These are phyloP conservation scores for Aegotheles bennettii DNA, from an alignment of 2,113 vertebrate genomes.

Conservation along the genomic window DNA sequence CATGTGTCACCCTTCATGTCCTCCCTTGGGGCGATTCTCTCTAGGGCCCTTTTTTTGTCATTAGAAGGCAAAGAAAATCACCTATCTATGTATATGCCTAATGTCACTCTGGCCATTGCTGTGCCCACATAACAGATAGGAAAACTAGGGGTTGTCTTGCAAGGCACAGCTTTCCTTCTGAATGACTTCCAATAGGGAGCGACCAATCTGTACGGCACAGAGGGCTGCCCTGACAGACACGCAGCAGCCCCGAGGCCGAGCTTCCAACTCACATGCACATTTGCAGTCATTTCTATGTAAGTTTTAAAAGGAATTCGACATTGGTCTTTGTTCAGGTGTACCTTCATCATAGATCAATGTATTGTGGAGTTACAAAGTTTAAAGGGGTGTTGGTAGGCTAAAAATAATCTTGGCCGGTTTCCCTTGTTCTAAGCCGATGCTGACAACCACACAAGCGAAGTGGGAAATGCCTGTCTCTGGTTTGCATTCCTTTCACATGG, in stretches of 20 bases:
- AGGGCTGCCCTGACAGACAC: neutral
- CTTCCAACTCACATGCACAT: accelerated
- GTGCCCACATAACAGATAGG: neutral
- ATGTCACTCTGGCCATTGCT: neutral
- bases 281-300: neutral
- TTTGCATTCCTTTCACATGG: neutral
- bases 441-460: neutral
- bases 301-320: neutral
- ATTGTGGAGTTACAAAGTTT: neutral
- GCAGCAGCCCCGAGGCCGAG: neutral
- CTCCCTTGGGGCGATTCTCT: neutral
- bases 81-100: neutral
- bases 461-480: neutral
- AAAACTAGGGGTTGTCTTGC: neutral
- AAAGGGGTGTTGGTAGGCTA: neutral
- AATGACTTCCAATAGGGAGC: neutral
- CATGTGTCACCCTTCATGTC: neutral
- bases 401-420: neutral
- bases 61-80: neutral
- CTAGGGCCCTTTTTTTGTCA: neutral
- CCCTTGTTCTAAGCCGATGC: neutral
- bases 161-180: neutral
- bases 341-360: neutral
- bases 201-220: neutral
- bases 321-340: neutral